These are phyloP conservation scores for Cantharis flavilabris DNA, from an alignment of 2,888 invertebrate genomes.

Conservation along the genomic window DNA sequence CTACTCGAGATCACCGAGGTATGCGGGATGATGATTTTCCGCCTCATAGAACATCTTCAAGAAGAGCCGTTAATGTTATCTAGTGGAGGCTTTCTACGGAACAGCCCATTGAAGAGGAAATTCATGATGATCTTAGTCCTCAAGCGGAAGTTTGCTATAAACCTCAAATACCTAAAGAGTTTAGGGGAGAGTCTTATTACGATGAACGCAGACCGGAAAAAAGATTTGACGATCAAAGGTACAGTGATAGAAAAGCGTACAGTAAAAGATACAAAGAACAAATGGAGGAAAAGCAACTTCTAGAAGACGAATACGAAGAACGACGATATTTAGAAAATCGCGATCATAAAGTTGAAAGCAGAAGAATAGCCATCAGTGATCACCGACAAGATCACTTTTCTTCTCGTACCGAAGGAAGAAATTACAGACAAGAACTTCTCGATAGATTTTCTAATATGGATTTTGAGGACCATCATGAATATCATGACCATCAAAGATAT, in stretches of 20 bases:
- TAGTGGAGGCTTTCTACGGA: conserved; percentile 63
- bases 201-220: conserved; percentile 32
- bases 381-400: conserved; percentile 12
- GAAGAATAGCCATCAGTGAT: conserved; percentile 5
- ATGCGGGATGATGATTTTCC: conserved; percentile 53
- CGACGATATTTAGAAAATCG: conserved; percentile 28
- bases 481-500: conserved; percentile 51
- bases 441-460: conserved; percentile 55
- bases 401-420: conserved; percentile 48
- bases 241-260: conserved; percentile 35
- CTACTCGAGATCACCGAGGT: conserved; percentile 46
- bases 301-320: conserved; percentile 40
- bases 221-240: conserved; percentile 35
- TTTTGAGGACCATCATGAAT: conserved; percentile 52
- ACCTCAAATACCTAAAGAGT: conserved; percentile 53
- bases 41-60: conserved; percentile 64
- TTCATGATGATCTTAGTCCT: conserved; percentile 52
- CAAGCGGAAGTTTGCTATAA: conserved; percentile 47
- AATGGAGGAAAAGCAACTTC: conserved; percentile 32
- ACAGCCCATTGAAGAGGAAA: conserved; percentile 56
- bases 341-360: conserved; percentile 11
- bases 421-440: conserved; percentile 53
- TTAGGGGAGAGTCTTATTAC: conserved; percentile 44
- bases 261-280: conserved; percentile 22
- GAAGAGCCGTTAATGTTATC: conserved; percentile 75